A percentile compares a stretch with the other conserved stretches of the same genome.
These are phyloP conservation scores for Oscheius sp. DNA, from an alignment of 2,888 invertebrate genomes.

Conservation along the genomic window DNA sequence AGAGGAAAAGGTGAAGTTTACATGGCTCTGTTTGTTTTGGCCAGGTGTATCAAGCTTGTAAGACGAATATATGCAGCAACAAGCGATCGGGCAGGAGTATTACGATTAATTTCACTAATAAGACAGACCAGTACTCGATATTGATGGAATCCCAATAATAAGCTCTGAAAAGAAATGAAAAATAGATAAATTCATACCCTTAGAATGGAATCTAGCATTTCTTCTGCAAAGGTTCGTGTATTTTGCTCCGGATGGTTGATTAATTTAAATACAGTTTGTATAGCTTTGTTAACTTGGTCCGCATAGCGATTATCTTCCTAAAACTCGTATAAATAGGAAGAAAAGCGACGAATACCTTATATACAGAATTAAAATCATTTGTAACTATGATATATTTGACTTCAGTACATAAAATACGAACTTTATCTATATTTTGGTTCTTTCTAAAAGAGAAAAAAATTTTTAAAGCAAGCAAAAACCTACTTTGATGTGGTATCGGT, in stretches of 20 bases:
- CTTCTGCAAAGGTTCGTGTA: conserved; percentile 20
- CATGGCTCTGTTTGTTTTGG: conserved; percentile 19
- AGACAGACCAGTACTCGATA: conserved; percentile 25
- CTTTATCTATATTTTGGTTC: background rate
- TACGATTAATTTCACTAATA: conserved; percentile 23
- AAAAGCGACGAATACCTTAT: background rate
- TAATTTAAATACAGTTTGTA: conserved; percentile 10
- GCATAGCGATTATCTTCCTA: conserved; percentile 28
- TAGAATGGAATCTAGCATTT: conserved; percentile 25
- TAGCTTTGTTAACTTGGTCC: conserved; percentile 6
- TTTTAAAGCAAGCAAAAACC: background rate
- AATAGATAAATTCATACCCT: background rate
- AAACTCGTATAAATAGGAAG: background rate
- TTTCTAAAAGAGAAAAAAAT: background rate
- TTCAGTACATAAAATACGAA: conserved; percentile 2
- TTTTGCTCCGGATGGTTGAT: conserved; percentile 21
- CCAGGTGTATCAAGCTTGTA: conserved; percentile 1
- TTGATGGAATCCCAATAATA: conserved; percentile 18
- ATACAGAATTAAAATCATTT: conserved; percentile 21
- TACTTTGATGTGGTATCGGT: conserved; percentile 2
- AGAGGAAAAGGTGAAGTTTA: background rate
- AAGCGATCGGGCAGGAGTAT: conserved; percentile 16
- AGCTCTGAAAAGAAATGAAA: background rate
- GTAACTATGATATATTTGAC: conserved; percentile 10
- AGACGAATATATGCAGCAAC: conserved; percentile 20